Percentiles rank a stretch among this genome's conserved stretches.
These are phyloP conservation scores for Euwallacea similis DNA, from an alignment of 1,140 invertebrate species.

Conservation along the genomic window DNA sequence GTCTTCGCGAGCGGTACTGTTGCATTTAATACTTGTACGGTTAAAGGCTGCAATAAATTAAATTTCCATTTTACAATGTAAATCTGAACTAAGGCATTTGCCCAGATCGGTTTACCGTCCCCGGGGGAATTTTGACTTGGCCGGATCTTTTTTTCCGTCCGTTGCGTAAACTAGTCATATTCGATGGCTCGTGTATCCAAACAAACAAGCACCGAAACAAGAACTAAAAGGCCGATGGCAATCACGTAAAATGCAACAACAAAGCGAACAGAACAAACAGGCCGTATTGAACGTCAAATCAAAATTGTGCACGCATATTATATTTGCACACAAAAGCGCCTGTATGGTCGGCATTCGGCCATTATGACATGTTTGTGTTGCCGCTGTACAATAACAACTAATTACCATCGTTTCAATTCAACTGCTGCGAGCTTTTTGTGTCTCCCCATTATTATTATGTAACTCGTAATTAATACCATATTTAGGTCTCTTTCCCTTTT, in stretches of 20 bases:
- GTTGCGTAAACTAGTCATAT: no score
- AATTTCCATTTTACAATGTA: conserved; percentile 33
- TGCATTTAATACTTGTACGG: conserved; percentile 36
- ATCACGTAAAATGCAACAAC: conserved; percentile 13
- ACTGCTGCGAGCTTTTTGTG: conserved; percentile 14
- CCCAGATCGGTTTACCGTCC: background rate
- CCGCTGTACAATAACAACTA: conserved; percentile 35
- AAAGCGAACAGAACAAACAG: conserved; percentile 22
- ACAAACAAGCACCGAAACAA: no score
- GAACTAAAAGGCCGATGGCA: no score
- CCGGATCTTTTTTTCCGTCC: no score
- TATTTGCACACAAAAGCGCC: conserved; percentile 34
- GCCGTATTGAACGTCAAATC: conserved; percentile 28
- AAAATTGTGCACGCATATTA: conserved; percentile 33
- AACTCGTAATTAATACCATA: conserved; percentile 23
- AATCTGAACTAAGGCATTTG: conserved; percentile 16
- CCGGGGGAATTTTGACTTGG: no score
- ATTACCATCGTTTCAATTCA: conserved; percentile 33
- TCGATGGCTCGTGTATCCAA: no score
- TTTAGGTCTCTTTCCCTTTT: background rate
- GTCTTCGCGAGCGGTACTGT: conserved; percentile 36
- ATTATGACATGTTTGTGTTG: conserved; percentile 35
- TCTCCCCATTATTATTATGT: conserved; percentile 25
- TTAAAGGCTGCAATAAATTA: conserved; percentile 37
- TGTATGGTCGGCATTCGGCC: conserved; percentile 21